These are phyloP conservation scores for Drosophila putrida DNA, from an alignment of 2,888 invertebrate species.

Conservation along the genomic window DNA sequence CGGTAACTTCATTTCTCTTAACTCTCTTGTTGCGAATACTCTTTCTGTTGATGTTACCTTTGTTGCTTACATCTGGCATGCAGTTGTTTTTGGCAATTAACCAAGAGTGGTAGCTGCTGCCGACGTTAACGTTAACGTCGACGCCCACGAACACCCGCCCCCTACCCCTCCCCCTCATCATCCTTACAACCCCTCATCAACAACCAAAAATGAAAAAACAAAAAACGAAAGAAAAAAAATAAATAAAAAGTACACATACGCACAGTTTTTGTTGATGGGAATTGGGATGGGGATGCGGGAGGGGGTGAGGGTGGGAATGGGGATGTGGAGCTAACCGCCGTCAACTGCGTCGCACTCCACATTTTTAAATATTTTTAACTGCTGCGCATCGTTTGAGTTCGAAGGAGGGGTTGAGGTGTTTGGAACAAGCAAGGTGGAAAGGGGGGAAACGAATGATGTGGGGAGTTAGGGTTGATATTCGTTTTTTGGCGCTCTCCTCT, in stretches of 20 bases:
- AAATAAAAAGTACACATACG: conserved; percentile 58
- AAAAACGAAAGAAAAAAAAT: conserved; percentile 10
- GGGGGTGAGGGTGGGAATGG: background rate
- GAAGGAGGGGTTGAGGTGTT: conserved; percentile 10
- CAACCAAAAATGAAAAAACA: conserved; percentile 12
- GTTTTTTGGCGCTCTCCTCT: conserved; percentile 68
- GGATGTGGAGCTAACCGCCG: conserved; percentile 39
- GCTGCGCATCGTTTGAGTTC: conserved; percentile 65
- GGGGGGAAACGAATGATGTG: background rate
- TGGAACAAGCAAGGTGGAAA: too few species aligned
- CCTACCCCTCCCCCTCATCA: background rate
- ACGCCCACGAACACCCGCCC: background rate
- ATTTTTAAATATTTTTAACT: conserved; percentile 80
- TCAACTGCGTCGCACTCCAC: conserved; percentile 67
- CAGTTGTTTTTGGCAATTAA: conserved; percentile 77
- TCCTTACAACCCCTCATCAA: background rate
- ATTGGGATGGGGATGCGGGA: background rate
- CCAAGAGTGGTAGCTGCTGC: conserved; percentile 65
- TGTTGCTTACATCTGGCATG: conserved; percentile 33
- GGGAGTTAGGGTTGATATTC: conserved; percentile 61
- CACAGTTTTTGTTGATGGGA: conserved; percentile 52
- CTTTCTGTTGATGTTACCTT: conserved; percentile 10
- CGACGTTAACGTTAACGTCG: background rate
- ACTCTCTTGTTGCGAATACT: background rate
- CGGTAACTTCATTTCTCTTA: background rate